Evolutionary conservation across 1,140 invertebrate species (phyloP).

Genomic region (Paraescarpia echinospica): DNA sequence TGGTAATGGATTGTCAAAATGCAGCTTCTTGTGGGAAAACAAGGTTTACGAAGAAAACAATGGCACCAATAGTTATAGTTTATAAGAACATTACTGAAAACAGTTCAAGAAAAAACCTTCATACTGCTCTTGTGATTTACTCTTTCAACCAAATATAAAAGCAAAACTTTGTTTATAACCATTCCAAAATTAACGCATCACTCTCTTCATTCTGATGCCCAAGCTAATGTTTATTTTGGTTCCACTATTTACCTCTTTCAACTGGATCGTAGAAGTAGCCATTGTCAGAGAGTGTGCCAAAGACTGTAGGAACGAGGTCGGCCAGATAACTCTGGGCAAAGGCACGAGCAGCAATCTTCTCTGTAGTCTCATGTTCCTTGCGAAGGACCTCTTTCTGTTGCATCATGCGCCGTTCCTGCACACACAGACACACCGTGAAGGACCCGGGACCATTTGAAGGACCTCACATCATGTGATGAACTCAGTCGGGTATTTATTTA

Average conservation of each 20-base stretch:
- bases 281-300: conserved; percentile 75
- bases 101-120: too few relatives aligned
- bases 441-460: not conserved
- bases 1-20: too few relatives aligned
- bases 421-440: not conserved
- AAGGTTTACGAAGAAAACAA: too few relatives aligned
- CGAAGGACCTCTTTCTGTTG: conserved; percentile 64
- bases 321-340: conserved; percentile 81
- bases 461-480: not conserved
- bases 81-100: too few relatives aligned
- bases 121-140: too few relatives aligned
- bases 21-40: too few relatives aligned
- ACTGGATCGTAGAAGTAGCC: conserved; percentile 75
- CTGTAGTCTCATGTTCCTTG: conserved; percentile 71
- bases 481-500: too few relatives aligned
- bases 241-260: conserved; percentile 63
- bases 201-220: too few relatives aligned
- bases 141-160: too few relatives aligned
- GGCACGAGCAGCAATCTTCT: conserved; percentile 77
- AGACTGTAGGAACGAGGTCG: conserved; percentile 79
- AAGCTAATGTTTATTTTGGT: not conserved
- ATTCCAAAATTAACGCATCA: too few relatives aligned
- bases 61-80: too few relatives aligned
- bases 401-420: conserved; percentile 49
- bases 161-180: too few relatives aligned